Evolutionary conservation across 1,140 invertebrate species (phyloP).

Genomic region (Meteorus sp.): DNA sequence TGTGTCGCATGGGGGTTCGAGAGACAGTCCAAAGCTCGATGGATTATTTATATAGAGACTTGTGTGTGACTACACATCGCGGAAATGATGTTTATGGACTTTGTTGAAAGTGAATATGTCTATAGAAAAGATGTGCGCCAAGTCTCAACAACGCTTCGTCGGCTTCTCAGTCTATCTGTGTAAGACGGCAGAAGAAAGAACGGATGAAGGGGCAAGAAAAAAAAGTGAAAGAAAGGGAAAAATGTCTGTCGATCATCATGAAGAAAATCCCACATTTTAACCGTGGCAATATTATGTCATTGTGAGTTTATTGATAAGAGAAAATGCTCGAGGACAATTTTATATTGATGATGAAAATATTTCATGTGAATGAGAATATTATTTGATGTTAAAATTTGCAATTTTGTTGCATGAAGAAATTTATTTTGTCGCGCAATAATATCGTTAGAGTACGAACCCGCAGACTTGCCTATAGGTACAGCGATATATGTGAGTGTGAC

Average conservation of each 20-base stretch:
- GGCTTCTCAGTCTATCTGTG: slow-evolving; percentile 8
- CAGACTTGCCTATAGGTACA: no score
- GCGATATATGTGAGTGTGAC: no score
- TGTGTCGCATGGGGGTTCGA: slow-evolving; percentile 21
- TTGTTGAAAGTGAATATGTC: not conserved
- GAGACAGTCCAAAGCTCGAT: no score
- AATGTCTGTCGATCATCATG: slow-evolving; percentile 35
- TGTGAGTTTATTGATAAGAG: slow-evolving; percentile 8
- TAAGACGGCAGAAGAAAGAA: slow-evolving; percentile 7
- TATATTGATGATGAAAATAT: not conserved
- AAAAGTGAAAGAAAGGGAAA: slow-evolving; percentile 14
- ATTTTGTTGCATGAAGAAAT: no score
- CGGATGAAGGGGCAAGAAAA: not conserved
- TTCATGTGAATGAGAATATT: not conserved
- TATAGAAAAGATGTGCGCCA: not conserved
- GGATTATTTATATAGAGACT: slow-evolving; percentile 27
- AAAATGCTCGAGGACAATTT: not conserved
- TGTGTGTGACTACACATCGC: no score
- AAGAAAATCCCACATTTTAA: slow-evolving; percentile 10
- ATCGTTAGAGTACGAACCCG: no score
- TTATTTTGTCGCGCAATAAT: no score
- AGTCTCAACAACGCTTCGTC: slow-evolving; percentile 2
- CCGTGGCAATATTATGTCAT: not conserved
- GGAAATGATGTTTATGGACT: slow-evolving; percentile 13
- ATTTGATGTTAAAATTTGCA: not conserved